A percentile compares a stretch with the other conserved stretches of the same genome.
These are phyloP conservation scores for Diorhabda carinulata DNA, from an alignment of 1,140 invertebrate species.

Conservation along the genomic window DNA sequence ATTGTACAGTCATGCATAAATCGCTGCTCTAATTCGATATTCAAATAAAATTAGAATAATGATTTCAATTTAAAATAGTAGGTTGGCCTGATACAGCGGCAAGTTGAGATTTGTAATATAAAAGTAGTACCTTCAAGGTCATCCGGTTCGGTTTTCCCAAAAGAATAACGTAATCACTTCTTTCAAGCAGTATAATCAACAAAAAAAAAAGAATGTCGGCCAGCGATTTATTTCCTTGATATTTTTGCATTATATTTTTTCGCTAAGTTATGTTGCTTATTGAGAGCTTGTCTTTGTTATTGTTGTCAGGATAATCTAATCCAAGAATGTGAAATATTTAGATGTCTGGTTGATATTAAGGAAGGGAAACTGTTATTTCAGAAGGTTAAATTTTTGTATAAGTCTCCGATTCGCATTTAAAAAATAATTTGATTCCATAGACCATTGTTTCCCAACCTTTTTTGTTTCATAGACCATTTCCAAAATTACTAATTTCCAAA, in stretches of 20 bases:
- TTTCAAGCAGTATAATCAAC: background rate
- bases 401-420: no score
- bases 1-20: no score
- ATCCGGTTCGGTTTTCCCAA: conserved; percentile 7
- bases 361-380: no score
- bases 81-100: background rate
- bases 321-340: background rate
- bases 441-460: no score
- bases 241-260: conserved; percentile 4
- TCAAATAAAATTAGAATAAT: conserved; percentile 4
- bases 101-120: background rate
- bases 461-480: no score
- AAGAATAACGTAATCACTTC: conserved; percentile 11
- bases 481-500: no score
- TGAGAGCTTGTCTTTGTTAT: background rate
- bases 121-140: conserved; percentile 8
- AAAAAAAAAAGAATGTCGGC: conserved; percentile 3
- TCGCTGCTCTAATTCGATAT: no score
- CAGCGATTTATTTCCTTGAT: conserved; percentile 7
- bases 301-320: background rate
- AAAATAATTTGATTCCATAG: no score
- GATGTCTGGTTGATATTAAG: background rate
- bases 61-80: background rate
- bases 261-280: background rate
- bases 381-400: no score